Percentiles rank a stretch among this genome's conserved stretches.
Conservation (phyloP, 2,797 vertebrate genomes). For the Trachops cirrhosus region DNA sequence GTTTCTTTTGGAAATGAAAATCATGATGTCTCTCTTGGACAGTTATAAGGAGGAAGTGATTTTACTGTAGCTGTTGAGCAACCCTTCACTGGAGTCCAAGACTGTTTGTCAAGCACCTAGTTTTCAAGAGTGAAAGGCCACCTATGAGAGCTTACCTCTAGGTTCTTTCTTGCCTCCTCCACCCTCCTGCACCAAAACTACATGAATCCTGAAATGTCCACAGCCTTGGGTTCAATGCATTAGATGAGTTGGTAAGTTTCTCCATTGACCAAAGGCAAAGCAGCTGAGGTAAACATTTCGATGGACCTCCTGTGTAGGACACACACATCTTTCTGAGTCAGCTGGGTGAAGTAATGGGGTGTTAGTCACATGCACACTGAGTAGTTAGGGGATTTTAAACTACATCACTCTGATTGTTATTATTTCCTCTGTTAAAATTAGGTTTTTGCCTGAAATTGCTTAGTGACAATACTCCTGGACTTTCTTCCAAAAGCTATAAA, state of each 20-base stretch:
- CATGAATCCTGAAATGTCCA: neutral
- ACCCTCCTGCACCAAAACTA: neutral
- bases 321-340: slow-evolving; percentile 50
- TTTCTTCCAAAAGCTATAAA: slow-evolving; percentile 71
- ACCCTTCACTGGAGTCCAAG: neutral
- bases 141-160: neutral
- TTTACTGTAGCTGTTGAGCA: neutral
- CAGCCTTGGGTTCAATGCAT: neutral
- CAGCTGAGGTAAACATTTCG: slow-evolving; percentile 35
- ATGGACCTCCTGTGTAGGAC: neutral
- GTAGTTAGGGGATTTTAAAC: slow-evolving; percentile 57
- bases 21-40: neutral
- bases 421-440: slow-evolving; percentile 72
- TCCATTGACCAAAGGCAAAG: neutral
- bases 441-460: slow-evolving; percentile 53
- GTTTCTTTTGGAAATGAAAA: neutral
- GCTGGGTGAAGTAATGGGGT: slow-evolving; percentile 64
- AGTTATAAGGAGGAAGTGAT: neutral
- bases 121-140: neutral
- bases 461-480: slow-evolving; percentile 66
- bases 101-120: neutral
- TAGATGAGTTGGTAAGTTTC: neutral
- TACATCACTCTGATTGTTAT: slow-evolving; percentile 59
- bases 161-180: neutral
- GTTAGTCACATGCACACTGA: slow-evolving; percentile 64